A percentile compares a stretch with the other conserved stretches of the same genome.
Evolutionary conservation across 2,888 invertebrate species (phyloP).

Genomic region (Malacosoma neustria): DNA sequence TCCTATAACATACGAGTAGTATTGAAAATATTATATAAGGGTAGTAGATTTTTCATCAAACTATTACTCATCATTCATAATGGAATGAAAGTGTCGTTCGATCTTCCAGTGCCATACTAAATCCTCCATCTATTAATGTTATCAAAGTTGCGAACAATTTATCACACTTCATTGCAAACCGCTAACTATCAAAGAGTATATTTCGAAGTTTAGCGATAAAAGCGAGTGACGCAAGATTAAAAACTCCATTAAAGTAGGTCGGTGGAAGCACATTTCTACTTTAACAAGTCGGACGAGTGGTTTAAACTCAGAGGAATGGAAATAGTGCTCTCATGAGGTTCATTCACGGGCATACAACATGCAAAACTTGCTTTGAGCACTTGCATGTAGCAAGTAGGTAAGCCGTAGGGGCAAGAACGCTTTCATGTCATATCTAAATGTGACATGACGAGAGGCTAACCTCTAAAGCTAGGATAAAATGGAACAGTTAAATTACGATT

Average conservation of each 20-base stretch:
- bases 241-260: not conserved
- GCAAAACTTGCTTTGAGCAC: not conserved
- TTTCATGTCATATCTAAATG: not conserved
- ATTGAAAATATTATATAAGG: no score
- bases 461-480: no score
- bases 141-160: not conserved
- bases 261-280: not conserved
- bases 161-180: not conserved
- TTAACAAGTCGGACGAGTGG: not conserved
- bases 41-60: no score
- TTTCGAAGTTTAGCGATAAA: not conserved
- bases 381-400: not conserved
- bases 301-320: not conserved
- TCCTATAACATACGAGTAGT: no score
- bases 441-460: no score
- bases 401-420: not conserved
- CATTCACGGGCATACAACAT: not conserved
- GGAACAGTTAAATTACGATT: no score
- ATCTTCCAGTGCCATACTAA: not conserved
- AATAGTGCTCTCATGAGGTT: not conserved
- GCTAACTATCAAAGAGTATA: not conserved
- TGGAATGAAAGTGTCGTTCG: not conserved
- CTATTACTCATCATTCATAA: not conserved
- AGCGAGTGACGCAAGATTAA: not conserved
- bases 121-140: not conserved